Evolutionary conservation across 1,140 invertebrate genomes (phyloP).

Genomic region (Saccostrea glomerata): DNA sequence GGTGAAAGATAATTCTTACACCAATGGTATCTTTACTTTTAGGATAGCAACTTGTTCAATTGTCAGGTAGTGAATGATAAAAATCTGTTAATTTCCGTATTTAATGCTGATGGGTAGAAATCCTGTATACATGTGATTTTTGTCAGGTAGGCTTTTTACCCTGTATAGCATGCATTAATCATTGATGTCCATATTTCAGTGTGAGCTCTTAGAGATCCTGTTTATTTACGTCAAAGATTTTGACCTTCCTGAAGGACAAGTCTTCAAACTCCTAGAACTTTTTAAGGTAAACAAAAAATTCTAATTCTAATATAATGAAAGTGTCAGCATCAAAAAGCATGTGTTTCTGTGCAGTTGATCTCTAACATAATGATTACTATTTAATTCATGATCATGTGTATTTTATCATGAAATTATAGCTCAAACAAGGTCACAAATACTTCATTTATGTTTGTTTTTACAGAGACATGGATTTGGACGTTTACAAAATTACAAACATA

Average conservation of each 20-base stretch:
- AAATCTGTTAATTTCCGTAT: too few relatives aligned
- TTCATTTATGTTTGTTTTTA: not conserved
- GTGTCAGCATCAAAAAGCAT: not conserved
- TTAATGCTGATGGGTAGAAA: too few relatives aligned
- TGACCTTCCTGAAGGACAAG: conserved; percentile 62
- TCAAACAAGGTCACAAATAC: not conserved
- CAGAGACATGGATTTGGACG: conserved; percentile 76
- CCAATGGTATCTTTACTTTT: too few relatives aligned
- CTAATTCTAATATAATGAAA: not conserved
- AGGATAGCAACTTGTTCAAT: too few relatives aligned
- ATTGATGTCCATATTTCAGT: conserved; percentile 56
- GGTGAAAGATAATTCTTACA: too few relatives aligned
- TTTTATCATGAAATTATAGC: not conserved
- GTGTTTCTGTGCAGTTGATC: not conserved
- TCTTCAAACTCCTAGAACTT: conserved; percentile 60
- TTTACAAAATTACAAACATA: conserved; percentile 72
- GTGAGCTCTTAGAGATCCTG: conserved; percentile 75
- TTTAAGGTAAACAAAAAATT: conserved; percentile 66
- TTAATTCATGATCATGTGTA: not conserved
- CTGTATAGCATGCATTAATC: too few relatives aligned
- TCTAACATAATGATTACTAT: not conserved
- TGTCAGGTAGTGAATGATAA: too few relatives aligned
- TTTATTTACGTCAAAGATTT: conserved; percentile 74
- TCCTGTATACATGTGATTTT: too few relatives aligned
- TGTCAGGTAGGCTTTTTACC: too few relatives aligned